Evolutionary conservation across 2,888 invertebrate genomes (phyloP).

Genomic region (Willowsia nigromaculata): DNA sequence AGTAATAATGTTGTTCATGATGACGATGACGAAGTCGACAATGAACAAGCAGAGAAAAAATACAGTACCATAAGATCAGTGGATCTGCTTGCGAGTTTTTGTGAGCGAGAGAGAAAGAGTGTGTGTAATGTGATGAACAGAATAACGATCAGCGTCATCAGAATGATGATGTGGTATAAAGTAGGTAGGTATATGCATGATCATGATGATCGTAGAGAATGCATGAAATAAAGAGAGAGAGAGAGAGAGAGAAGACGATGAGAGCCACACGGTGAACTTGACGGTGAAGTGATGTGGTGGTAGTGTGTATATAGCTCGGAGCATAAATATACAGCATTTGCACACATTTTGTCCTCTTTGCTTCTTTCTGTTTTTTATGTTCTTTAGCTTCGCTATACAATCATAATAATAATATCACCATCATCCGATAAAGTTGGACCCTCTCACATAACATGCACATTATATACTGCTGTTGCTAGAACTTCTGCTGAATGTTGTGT

Average conservation of each 20-base stretch:
- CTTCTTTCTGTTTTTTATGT: constrained; percentile 6
- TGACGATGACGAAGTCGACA: constrained; percentile 47
- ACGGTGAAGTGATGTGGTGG: not conserved
- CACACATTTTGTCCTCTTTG: not conserved
- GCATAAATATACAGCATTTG: constrained; percentile 13
- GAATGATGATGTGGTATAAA: constrained; percentile 24
- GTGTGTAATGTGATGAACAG: constrained; percentile 55
- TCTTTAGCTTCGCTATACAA: not conserved
- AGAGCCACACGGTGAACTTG: constrained; percentile 39
- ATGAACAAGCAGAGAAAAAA: constrained; percentile 20
- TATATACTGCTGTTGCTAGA: not conserved
- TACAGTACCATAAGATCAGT: constrained; percentile 27
- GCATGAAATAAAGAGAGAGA: not conserved
- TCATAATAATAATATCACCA: constrained; percentile 32
- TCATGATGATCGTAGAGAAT: constrained; percentile 30
- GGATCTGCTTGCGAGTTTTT: not conserved
- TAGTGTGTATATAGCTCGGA: constrained; percentile 34
- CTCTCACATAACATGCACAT: constrained; percentile 13
- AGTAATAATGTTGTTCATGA: constrained; percentile 33
- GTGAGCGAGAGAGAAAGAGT: not conserved
- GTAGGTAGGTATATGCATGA: constrained; percentile 4
- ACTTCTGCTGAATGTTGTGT: not conserved
- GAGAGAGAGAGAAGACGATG: not conserved
- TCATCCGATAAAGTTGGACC: constrained; percentile 50
- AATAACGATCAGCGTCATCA: constrained; percentile 45